These are phyloP conservation scores for Lepidurus arcticus DNA, from an alignment of 1,140 invertebrate species.

Conservation along the genomic window DNA sequence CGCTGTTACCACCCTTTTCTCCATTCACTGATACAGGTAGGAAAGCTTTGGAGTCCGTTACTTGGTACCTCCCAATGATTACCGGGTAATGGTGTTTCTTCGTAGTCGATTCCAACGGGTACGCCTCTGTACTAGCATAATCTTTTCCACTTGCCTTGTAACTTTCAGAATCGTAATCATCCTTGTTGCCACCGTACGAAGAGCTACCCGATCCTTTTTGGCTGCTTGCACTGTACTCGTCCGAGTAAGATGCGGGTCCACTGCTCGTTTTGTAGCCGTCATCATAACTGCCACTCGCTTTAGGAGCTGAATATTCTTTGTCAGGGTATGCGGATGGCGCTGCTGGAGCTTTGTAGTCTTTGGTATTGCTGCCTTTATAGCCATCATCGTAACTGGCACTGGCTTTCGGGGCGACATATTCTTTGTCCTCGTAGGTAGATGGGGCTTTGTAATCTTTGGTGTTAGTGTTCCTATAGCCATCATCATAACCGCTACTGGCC, in stretches of 20 bases:
- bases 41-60: constrained; percentile 34
- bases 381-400: neutral
- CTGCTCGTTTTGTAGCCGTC: neutral
- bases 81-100: constrained; percentile 33
- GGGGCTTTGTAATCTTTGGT: no score
- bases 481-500: neutral
- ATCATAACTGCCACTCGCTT: neutral
- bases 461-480: neutral
- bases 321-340: neutral
- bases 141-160: constrained; percentile 26
- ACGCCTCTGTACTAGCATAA: constrained; percentile 6
- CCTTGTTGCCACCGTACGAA: neutral
- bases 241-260: neutral
- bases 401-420: neutral
- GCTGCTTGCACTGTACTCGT: constrained; percentile 25
- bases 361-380: neutral
- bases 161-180: constrained; percentile 6
- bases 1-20: neutral
- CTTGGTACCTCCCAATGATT: constrained; percentile 35
- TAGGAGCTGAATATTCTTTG: neutral
- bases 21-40: constrained; percentile 32
- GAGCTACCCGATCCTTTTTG: neutral
- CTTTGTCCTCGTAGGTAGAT: neutral
- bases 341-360: neutral
- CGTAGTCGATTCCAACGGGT: neutral